These are phyloP conservation scores for Clarias magur DNA, from an alignment of 2,113 vertebrate species.

Conservation along the genomic window DNA sequence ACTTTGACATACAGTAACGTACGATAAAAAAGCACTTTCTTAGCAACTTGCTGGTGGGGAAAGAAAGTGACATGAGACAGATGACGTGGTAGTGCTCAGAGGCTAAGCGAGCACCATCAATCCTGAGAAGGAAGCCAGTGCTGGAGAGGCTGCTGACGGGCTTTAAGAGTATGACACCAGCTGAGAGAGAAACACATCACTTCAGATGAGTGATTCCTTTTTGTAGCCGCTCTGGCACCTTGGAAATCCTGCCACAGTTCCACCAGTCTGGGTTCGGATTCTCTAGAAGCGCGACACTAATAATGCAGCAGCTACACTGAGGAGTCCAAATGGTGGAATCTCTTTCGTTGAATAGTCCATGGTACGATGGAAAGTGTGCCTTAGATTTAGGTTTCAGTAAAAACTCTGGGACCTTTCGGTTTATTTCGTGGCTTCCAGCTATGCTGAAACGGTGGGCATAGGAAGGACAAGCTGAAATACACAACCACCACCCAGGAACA, in stretches of 20 bases:
- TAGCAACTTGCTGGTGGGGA: conserved; percentile 11
- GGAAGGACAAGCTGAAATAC: conserved; percentile 33
- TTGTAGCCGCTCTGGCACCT: conserved; percentile 21
- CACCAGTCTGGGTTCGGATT: conserved; percentile 12
- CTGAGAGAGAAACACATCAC: conserved; percentile 44
- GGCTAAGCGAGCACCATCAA: conserved; percentile 35
- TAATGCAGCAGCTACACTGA: conserved; percentile 5
- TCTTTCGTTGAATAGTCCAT: neutral
- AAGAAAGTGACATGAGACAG: conserved; percentile 47
- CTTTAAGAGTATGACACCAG: conserved; percentile 45
- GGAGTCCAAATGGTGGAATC: neutral
- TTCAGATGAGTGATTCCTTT: conserved; percentile 42
- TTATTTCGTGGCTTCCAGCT: conserved; percentile 12
- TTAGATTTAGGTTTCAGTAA: neutral
- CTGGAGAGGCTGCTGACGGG: conserved; percentile 35
- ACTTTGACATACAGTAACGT: neutral
- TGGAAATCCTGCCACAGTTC: conserved; percentile 3
- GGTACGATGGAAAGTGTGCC: neutral
- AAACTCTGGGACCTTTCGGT: neutral
- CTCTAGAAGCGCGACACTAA: conserved; percentile 26
- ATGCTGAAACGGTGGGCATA: conserved; percentile 17
- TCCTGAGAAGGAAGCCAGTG: conserved; percentile 45
- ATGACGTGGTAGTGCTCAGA: conserved; percentile 39
- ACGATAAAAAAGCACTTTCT: conserved; percentile 23
- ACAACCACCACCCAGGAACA: conserved; percentile 27